phyloP scores from a whole-genome alignment of 2,797 vertebrate genomes.

The Onychomys arenicola region DNA sequence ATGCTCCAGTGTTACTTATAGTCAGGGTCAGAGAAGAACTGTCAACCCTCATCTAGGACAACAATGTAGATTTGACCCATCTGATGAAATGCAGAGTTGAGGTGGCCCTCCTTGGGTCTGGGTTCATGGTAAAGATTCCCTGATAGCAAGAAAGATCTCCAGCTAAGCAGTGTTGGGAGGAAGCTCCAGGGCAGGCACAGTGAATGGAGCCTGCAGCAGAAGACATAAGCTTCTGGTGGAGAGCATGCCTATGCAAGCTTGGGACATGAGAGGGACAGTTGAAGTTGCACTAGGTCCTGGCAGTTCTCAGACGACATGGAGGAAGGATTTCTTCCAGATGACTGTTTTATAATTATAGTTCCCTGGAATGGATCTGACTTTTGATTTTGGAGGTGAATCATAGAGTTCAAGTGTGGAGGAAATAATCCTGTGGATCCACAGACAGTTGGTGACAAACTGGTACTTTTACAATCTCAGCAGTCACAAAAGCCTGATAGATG shows the following conservation, averaged over 20 bases:
- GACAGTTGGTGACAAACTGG: background rate
- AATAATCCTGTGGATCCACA: background rate
- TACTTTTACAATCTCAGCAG: background rate
- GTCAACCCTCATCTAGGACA: background rate
- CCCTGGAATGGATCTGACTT: conserved; percentile 95
- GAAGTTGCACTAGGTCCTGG: background rate
- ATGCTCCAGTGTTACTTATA: background rate
- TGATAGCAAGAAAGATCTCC: background rate
- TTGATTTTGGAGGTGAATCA: conserved; percentile 94
- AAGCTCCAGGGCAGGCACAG: background rate
- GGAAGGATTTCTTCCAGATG: conserved; percentile 85
- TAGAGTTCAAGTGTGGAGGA: background rate
- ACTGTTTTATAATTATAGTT: conserved; percentile 96
- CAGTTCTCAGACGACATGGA: background rate
- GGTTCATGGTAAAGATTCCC: background rate
- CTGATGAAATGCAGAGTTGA: background rate
- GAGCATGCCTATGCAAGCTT: background rate
- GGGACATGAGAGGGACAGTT: background rate
- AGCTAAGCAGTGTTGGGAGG: background rate
- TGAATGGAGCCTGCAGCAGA: background rate
- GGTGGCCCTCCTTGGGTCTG: no score
- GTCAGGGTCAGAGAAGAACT: no score
- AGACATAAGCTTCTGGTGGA: background rate
- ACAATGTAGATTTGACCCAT: background rate
- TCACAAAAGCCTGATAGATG: background rate